Percentiles rank a stretch among this genome's conserved stretches.
These are phyloP conservation scores for Idaea biselata DNA, from an alignment of 2,888 invertebrate species.

Conservation along the genomic window DNA sequence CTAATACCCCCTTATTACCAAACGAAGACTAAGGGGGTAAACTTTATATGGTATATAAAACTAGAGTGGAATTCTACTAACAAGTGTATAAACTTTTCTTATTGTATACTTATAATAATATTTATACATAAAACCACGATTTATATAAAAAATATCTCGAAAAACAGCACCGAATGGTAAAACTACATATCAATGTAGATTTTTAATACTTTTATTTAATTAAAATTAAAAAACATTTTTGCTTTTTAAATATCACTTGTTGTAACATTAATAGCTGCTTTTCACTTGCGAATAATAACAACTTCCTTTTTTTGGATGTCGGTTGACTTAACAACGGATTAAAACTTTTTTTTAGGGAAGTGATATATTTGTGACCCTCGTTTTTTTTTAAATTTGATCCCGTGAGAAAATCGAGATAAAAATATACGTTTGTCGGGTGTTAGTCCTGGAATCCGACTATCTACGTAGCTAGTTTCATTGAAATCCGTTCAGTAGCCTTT, in stretches of 20 bases:
- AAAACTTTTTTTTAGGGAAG: background rate
- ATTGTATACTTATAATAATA: conserved; percentile 31
- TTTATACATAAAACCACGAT: conserved; percentile 12
- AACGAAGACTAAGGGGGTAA: too few relatives aligned
- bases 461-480: too few relatives aligned
- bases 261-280: conserved; percentile 16
- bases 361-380: too few relatives aligned
- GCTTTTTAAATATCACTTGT: conserved; percentile 15
- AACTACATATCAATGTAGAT: background rate
- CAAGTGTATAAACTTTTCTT: background rate
- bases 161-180: conserved; percentile 5
- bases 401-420: too few relatives aligned
- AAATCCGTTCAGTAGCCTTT: too few relatives aligned
- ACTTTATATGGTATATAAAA: background rate
- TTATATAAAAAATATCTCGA: conserved; percentile 15
- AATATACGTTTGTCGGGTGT: too few relatives aligned
- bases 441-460: too few relatives aligned
- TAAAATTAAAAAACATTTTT: background rate
- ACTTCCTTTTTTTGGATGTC: background rate
- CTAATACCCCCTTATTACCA: background rate
- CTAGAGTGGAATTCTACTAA: background rate
- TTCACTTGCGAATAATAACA: background rate
- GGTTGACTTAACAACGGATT: background rate
- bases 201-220: background rate
- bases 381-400: too few relatives aligned